Base-by-base conservation (phyloP, 2,888 invertebrate genomes). In the Podabrus alpinus region DNA sequence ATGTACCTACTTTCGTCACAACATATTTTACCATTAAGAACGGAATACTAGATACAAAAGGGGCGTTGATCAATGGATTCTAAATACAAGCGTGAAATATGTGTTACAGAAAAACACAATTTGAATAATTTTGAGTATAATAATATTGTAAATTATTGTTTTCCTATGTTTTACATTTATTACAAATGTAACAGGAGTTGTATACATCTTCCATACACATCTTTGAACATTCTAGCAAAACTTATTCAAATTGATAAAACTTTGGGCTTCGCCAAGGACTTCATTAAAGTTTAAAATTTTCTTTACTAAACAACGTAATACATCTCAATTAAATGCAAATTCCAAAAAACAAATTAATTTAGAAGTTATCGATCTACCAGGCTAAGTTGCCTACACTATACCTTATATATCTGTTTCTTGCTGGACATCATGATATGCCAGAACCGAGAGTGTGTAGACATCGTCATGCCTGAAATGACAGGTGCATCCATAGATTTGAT, bases 1-100 rank as follows among this genome's bases (percentile, higher is more conserved):
- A 71, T 71, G 74, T 68, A 74, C n/a, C n/a, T n/a, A n/a, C 68
- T 64, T 64, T 64, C n/a, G 16, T 64, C 19, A 64, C 62, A 16
- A 17, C 13, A 64, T 64, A 64, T 64, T 64, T 64, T 64, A 19
- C 16, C 62, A 19, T 64, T 61, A 19, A 13, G 1, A 64, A 19
- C 62, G 11, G 61, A 16, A 61, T 61, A n/a, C 45, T 13, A 11
- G 11, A 4, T 29, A 29, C 29, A 13, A 13, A 29, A 29, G 11
- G 13, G n/a, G n/a, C n/a, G n/a, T 45, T 45, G n/a, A 45, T 45
- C 45, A 45, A 45, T 45, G 45, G 1, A 45, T n/a, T 45, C n/a
- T 7, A 45, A 45, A 29, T 29, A 4, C 29, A 29, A 11, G 29
- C 11, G 29, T 29, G 29, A n/a, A 45, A n/a, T 45, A 45, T 45